Base-by-base conservation (phyloP, 2,113 vertebrate genomes). In the Mus pahari region DNA sequence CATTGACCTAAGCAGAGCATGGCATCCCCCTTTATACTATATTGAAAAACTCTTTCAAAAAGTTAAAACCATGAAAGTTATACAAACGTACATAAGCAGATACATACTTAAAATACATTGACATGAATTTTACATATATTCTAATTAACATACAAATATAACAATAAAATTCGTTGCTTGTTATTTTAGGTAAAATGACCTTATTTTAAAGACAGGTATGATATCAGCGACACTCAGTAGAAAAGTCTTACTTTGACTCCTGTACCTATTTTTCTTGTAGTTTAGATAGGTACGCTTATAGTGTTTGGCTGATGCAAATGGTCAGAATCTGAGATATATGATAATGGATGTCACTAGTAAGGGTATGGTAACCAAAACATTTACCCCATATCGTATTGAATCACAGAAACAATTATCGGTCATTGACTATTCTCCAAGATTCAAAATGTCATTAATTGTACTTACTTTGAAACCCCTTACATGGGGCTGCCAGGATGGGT, bases 1-100 rank as follows among this genome's bases (percentile, higher is more conserved):
- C 94, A 93, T 97, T 96, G 89, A 78, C 95, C 97, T 95, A 95
- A 71, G 62, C 86, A 96, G 97, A 73, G n/a, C 58, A 89, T 86
- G 62, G 55, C 39, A 84, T 42, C 93, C 73, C 92, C 17, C 68
- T 86, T 91, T 82, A 28, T 62, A 88, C 22, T 88, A 16, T 28
- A 77, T 68, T 95, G 28, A 78, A 95, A 94, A 60, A 73, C 79
- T 92, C 39, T 89, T 96, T 94, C 1, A 77, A 39, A 89, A 78
- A 70, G 75, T 60, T 87, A 88, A 95, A 89, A 90, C 71, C 66
- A 82, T 70, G 31, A 36, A 94, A 96, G 74, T 93, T 84, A 74
- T 9, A 81, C 24, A 66, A 92, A 53, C 96, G 20, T n/a, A 89
- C 50, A 53, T 31, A 68, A 86, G 66, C 94, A 89, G 82, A 93